Evolutionary conservation across 2,797 vertebrate species (phyloP).

Genomic region (Brachyrhaphis roseni): DNA sequence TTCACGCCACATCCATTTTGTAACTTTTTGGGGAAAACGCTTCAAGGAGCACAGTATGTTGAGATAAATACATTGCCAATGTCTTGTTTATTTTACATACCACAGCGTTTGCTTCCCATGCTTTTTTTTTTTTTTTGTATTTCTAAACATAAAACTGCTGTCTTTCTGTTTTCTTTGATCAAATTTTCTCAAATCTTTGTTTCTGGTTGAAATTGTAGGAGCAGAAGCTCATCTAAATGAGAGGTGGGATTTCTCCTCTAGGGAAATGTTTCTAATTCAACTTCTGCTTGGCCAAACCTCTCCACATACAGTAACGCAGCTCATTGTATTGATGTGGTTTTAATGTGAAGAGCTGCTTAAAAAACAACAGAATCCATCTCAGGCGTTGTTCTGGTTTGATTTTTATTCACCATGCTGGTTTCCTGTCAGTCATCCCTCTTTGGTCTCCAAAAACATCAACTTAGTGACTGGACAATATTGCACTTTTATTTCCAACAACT

Average conservation of each 20-base stretch:
- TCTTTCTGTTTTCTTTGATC: neutral
- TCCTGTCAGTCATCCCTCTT: constrained; percentile 17
- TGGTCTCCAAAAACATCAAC: constrained; percentile 14
- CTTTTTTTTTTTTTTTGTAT: too few species aligned
- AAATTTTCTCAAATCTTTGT: neutral
- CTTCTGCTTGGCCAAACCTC: constrained; percentile 52
- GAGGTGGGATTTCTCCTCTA: neutral
- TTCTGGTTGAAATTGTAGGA: neutral
- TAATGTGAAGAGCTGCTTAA: constrained; percentile 12
- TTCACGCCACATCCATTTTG: constrained; percentile 23
- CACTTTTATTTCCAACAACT: constrained; percentile 6
- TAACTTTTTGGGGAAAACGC: constrained; percentile 66
- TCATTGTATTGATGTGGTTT: constrained; percentile 26
- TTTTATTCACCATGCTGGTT: constrained; percentile 4
- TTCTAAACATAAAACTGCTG: neutral
- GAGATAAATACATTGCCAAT: constrained; percentile 21
- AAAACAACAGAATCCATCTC: constrained; percentile 20
- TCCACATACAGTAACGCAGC: constrained; percentile 55
- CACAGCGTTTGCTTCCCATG: neutral
- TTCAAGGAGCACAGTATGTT: constrained; percentile 80
- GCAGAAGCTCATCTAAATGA: neutral
- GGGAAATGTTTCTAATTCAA: constrained; percentile 26
- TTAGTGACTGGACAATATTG: constrained; percentile 8
- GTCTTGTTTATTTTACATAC: constrained; percentile 4
- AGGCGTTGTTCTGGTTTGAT: constrained; percentile 9